phyloP scores from a whole-genome alignment of 2,113 vertebrate species.

The Todiramphus chloris region DNA sequence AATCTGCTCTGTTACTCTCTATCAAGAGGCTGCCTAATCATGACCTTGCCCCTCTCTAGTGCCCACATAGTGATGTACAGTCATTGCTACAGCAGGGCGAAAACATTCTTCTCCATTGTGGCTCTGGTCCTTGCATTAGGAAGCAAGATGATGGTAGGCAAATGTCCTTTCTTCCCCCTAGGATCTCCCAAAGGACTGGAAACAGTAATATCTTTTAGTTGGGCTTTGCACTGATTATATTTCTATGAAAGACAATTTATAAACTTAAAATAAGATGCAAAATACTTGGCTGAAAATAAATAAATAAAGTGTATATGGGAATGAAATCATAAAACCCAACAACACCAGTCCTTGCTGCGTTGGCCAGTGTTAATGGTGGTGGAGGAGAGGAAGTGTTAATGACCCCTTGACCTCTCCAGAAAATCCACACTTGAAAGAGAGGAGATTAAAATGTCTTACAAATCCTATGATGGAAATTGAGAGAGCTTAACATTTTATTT shows the following conservation, averaged over 20 bases:
- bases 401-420: not conserved
- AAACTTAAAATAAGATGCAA: not conserved
- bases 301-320: accelerated
- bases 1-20: not conserved
- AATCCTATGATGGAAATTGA: not conserved
- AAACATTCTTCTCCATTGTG: not conserved
- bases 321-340: not conserved
- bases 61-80: not conserved
- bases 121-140: not conserved
- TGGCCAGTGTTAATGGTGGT: not conserved
- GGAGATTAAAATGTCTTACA: slow-evolving; percentile 28
- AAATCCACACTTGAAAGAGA: slow-evolving; percentile 26
- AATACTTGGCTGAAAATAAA: not conserved
- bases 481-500: slow-evolving; percentile 11
- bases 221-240: not conserved
- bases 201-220: not conserved
- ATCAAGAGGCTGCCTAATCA: not conserved
- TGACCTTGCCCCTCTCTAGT: not conserved
- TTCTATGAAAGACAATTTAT: not conserved
- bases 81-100: not conserved
- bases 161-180: not conserved
- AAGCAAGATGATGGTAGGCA: not conserved
- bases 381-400: not conserved
- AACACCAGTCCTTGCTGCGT: not conserved
- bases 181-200: not conserved